A percentile compares a stretch with the other conserved stretches of the same genome.
Evolutionary conservation across 2,888 invertebrate genomes (phyloP).

Genomic region (Morinoia aosen): DNA sequence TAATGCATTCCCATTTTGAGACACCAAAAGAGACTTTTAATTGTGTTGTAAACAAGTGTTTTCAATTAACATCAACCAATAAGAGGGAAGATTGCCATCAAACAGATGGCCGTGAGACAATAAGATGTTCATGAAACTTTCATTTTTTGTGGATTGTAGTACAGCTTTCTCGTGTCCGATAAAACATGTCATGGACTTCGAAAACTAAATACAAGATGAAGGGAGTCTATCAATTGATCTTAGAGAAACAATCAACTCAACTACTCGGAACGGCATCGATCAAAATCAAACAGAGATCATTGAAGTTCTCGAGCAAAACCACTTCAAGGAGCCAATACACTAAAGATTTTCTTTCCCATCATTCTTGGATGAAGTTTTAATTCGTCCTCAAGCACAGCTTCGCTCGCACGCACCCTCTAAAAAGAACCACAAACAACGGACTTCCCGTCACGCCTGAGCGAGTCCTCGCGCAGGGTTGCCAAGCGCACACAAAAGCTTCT

Average conservation of each 20-base stretch:
- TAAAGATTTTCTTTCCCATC: not conserved
- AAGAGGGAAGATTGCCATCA: not conserved
- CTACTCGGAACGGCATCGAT: not conserved
- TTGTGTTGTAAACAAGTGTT: not conserved
- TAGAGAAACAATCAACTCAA: not conserved
- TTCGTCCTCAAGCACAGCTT: not conserved
- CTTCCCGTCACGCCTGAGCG: conserved; percentile 3
- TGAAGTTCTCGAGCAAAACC: not conserved
- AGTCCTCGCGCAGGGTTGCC: not conserved
- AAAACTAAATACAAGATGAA: not conserved
- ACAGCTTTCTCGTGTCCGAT: not conserved
- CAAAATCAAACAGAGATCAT: not conserved
- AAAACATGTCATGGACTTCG: not conserved
- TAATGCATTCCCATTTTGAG: not conserved
- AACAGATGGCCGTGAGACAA: not conserved
- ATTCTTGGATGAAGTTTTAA: not conserved
- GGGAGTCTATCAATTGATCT: not conserved
- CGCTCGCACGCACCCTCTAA: not conserved
- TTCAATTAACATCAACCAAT: not conserved
- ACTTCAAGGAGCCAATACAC: not conserved
- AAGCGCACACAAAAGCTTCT: not conserved
- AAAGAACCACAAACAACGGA: not conserved
- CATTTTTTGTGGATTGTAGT: not conserved
- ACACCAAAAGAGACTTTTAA: not conserved
- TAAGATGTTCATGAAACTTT: not conserved